Conservation (phyloP, 64 coral and sea anemone species). For the Astreopora myriophthalma region DNA sequence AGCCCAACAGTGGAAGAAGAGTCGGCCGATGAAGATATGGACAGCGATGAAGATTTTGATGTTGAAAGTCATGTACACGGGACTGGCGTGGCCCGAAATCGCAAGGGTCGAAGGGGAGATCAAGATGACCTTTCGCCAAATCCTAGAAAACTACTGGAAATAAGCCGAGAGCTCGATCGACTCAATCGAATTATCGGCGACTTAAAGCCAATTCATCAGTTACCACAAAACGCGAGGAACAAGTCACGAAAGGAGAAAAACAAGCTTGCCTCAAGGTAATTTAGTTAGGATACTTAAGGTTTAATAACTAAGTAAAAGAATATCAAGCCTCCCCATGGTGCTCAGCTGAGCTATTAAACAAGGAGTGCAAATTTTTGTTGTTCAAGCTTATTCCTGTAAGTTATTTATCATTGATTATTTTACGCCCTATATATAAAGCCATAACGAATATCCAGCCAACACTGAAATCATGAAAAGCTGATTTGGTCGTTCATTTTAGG, state of each 20-base stretch:
- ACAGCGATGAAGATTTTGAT: conserved; percentile 92
- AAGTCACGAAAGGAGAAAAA: conserved; percentile 99
- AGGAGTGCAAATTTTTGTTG: no score
- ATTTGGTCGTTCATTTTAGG: background rate
- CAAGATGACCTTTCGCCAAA: conserved; percentile 93
- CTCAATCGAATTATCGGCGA: conserved; percentile 88
- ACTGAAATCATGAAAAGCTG: background rate
- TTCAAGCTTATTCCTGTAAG: background rate
- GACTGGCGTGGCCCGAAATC: conserved; percentile 51
- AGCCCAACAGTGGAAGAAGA: conserved; percentile 54
- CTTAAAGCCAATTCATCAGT: conserved; percentile 93
- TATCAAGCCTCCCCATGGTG: background rate
- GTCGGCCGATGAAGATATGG: conserved; percentile 91
- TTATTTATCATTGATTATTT: background rate
- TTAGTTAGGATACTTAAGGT: background rate
- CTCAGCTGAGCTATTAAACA: background rate
- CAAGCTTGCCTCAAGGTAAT: conserved; percentile 97
- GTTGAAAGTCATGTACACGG: conserved; percentile 54
- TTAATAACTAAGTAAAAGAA: no score
- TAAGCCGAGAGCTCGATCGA: conserved; percentile 86
- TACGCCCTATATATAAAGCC: background rate
- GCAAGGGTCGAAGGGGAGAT: conserved; percentile 91
- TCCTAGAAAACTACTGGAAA: conserved; percentile 89
- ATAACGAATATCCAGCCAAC: no score
- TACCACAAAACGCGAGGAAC: conserved; percentile 88